Evolutionary conservation across 2,888 invertebrate species (phyloP), one percentile per base, ranked within the genome.

Genomic region (Onchidella celtica): DNA sequence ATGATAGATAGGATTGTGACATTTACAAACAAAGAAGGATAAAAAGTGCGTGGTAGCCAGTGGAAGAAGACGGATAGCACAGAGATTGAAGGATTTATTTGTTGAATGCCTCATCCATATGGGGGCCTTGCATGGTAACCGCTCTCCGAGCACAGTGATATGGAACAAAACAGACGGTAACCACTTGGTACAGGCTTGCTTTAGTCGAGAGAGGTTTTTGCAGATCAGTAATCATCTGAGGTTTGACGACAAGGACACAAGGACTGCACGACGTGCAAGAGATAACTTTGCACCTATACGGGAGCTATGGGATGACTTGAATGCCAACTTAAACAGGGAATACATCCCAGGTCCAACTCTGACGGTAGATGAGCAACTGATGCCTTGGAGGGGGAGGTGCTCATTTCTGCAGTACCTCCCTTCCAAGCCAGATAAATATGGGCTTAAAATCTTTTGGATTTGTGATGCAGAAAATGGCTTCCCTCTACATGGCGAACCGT

Each of bases 1-100:
- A 59, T 61, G 34, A 75, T 75, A 6, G 38, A 75, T 34, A 17
- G 6, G 9, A 61, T 75, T 32, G 40, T 63, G 63, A 61, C 3
- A n/a, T 63, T 40, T n/a, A 77, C 77, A n/a, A 77, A 77, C 57
- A 66, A 47, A 29, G 77, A 77, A 68, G 77, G 77, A n/a, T 27
- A 63, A 27, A 47, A 55, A 27, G 38, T 61, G 55, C 21, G n/a
- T 17, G 17, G 34, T 2, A 21, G 47, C 24, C 47, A 32, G 55
- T 66, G 77, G 61, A 29, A 17, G 17, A 47, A 11, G 6, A 17
- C 47, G 17, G 47, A 47, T 17, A 11, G 9, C 6, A 47, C 47
- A 66, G 59, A 61, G 59, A 75, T 61, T 34, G 34, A 61, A 75
- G 63, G 63, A 24, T 47, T 66, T 21, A 65, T 47, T 66, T 21